Percentiles rank a stretch among this genome's conserved stretches.
Conservation (phyloP, 2,113 vertebrate species). For the Eurystomus gularis region DNA sequence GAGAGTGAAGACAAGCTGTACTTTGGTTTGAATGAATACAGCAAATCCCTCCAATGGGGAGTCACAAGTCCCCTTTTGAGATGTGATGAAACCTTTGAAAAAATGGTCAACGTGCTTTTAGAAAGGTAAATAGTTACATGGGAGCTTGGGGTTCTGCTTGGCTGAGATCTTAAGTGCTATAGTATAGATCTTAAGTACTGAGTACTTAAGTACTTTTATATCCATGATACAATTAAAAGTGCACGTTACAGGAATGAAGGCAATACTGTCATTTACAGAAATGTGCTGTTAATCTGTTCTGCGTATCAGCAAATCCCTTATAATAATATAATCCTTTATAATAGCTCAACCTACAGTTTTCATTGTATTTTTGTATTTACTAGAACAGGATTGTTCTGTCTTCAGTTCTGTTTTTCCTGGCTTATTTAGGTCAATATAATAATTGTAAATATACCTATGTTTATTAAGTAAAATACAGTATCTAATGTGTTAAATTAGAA, state of each 20-base stretch:
- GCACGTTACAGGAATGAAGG: background rate
- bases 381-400: background rate
- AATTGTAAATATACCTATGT: background rate
- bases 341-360: background rate
- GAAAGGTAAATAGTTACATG: conserved; percentile 82
- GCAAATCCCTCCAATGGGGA: conserved; percentile 94
- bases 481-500: background rate
- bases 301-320: background rate
- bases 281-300: background rate
- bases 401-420: background rate
- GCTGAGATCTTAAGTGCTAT: background rate
- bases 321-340: background rate
- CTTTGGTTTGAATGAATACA: conserved; percentile 94
- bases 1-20: conserved; percentile 83
- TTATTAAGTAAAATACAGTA: background rate
- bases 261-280: background rate
- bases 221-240: background rate
- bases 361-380: background rate
- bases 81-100: conserved; percentile 96
- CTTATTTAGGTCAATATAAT: background rate
- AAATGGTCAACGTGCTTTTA: conserved; percentile 92
- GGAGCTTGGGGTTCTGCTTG: background rate
- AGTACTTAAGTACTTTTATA: no score
- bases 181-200: no score
- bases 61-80: conserved; percentile 93